phyloP scores from a whole-genome alignment of 2,797 vertebrate genomes.

The Sardinella longiceps region DNA sequence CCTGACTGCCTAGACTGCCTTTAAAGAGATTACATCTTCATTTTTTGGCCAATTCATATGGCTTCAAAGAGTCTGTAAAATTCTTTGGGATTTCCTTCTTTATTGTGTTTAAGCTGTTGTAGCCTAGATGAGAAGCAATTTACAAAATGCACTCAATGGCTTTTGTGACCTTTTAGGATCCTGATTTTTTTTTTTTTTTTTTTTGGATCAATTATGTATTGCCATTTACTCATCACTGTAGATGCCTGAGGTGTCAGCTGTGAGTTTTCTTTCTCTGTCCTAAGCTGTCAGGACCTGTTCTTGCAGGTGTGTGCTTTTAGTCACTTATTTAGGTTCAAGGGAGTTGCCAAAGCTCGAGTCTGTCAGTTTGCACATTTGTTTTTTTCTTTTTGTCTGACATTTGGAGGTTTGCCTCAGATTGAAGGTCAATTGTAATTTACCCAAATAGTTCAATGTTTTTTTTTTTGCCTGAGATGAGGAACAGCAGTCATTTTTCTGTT shows the following conservation, averaged over 20 bases:
- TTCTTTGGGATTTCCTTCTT: background rate
- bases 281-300: background rate
- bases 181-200: background rate
- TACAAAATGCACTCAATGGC: background rate
- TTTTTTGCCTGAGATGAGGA: background rate
- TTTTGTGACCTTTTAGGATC: background rate
- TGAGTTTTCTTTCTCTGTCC: background rate
- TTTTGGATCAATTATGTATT: background rate
- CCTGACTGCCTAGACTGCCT: background rate
- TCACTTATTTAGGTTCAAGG: background rate
- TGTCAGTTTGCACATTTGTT: background rate
- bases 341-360: background rate
- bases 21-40: background rate
- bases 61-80: background rate
- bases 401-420: background rate
- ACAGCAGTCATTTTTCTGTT: background rate
- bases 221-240: background rate
- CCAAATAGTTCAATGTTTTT: background rate
- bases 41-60: background rate
- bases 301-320: conserved; percentile 4
- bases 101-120: background rate
- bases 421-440: background rate
- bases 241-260: background rate
- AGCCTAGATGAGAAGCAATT: background rate
- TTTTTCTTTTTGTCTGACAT: background rate